These are phyloP conservation scores for Holothuria leucospilota DNA, from an alignment of 53 echinoderm and acorn worm genomes.

Conservation along the genomic window DNA sequence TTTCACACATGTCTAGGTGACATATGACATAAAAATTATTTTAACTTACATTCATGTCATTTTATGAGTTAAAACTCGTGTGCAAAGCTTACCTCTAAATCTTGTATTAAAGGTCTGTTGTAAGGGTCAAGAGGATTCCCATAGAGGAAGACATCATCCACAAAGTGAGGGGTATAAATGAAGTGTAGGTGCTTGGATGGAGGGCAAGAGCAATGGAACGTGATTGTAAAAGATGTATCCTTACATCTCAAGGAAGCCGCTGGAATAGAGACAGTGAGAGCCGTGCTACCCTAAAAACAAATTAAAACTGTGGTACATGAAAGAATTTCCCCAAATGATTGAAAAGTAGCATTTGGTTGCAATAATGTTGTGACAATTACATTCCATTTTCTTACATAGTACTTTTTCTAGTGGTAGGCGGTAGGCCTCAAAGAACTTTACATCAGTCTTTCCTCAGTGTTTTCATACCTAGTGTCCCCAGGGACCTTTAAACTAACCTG, in stretches of 20 bases:
- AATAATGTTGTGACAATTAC: too few relatives aligned
- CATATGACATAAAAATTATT: too few relatives aligned
- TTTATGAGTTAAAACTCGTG: background rate
- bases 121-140: slow-evolving; percentile 69
- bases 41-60: background rate
- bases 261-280: slow-evolving; percentile 74
- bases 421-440: too few relatives aligned
- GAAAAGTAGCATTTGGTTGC: too few relatives aligned
- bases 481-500: too few relatives aligned
- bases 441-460: too few relatives aligned
- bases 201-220: slow-evolving; percentile 82
- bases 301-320: background rate
- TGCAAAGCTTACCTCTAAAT: slow-evolving; percentile 60
- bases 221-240: slow-evolving; percentile 74
- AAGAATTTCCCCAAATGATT: too few relatives aligned
- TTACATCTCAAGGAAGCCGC: slow-evolving; percentile 80
- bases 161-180: slow-evolving; percentile 71
- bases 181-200: slow-evolving; percentile 85
- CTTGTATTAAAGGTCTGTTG: slow-evolving; percentile 72
- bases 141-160: slow-evolving; percentile 69
- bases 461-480: too few relatives aligned
- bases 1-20: too few relatives aligned
- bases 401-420: too few relatives aligned
- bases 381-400: too few relatives aligned
- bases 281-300: slow-evolving; percentile 66